Evolutionary conservation across 2,113 vertebrate species (phyloP), one percentile per base, ranked within the genome.

Genomic region (Toxostoma redivivum): DNA sequence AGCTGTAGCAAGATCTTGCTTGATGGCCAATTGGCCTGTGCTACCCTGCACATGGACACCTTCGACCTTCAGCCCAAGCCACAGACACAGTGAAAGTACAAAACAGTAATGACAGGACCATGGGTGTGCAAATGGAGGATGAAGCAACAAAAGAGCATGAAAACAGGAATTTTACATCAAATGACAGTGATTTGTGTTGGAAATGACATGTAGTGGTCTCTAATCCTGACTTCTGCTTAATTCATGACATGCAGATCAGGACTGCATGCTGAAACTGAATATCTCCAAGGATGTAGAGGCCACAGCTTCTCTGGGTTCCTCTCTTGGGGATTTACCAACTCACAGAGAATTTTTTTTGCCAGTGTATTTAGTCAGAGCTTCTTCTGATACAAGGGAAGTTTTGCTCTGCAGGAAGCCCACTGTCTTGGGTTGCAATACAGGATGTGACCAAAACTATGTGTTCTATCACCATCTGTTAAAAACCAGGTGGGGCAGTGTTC

Each of bases 341-440:
- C 21, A 27, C 0, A 4, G 38, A 20, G n/a, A 57, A 3, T 9
- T 7, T 31, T 35, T 56, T 83, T 50, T 37, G 5, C 31, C 31
- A 16, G 7, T 25, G 11, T 24, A 18, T 14, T 23, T 19, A 62
- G 7, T 23, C 60, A 74, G 44, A 74, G 10, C 35, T 27, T 64
- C 2, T 12, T 8, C 9, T 38, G 13, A 15, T 3, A 8, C 0
- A 0, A 14, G 8, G 24, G 21, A 74, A 79, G 6, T 23, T 74
- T 56, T 35, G 4, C 25, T 9, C 1, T 27, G 30, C 30, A 51
- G 33, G 22, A 71, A 78, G 37, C 10, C 37, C 58, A 27, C 25
- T 51, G 50, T 51, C 50, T 51, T 51, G 27, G 50, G 27, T 4
- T 51, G 27, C 6, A 51, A 28, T 28, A 17, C 50, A 51, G 50